Base-by-base conservation (phyloP, 2,113 vertebrate genomes). In the Hypocryptadius cinnamomeus region DNA sequence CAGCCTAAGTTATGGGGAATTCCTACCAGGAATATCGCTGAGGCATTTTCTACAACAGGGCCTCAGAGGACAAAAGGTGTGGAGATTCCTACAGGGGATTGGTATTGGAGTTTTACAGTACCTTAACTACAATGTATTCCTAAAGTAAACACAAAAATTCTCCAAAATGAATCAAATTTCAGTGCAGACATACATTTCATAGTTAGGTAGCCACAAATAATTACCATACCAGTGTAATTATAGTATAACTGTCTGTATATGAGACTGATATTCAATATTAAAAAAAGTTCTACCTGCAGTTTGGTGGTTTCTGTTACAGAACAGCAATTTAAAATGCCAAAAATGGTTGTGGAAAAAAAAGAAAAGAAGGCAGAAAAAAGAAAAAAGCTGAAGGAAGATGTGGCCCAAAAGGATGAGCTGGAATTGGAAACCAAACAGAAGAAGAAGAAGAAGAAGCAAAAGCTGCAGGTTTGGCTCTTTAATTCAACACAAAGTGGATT, bases 311-410 rank as follows among this genome's bases (percentile, higher is more conserved):
- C 23, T 92, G 1, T 94, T 92, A 21, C 44, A 85, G 89, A 47
- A 17, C 35, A 69, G 20, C 42, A 3, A 48, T 72, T 63, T 39
- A 97, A 85, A 80, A 97, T 98, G 97, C 85, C 42, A 0, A 97
- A 96, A 59, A 97, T 93, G 42, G 87, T 87, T 1, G 18, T 4
- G n/a, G 94, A 51, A 66, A 81, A 60, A 17, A 28, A 78, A 2
- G 42, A 92, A 37, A 86, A 61, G 63, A 78, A 82, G 20, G 87
- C 59, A 30, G 91, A 77, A 44, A 97, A 89, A 59, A 97, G 91
- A 59, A 97, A 96, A 88, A 92, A 96, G n/a, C 8, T 30, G 21
- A 97, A 97, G 86, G 86, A 63, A 16, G 8, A 0, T 0, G 37
- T 39, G 4, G 24, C 50, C 7, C 59, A 70, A 21, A 64, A 83